Evolutionary conservation across 2,888 invertebrate genomes (phyloP).

Genomic region (Dugesia japonica): DNA sequence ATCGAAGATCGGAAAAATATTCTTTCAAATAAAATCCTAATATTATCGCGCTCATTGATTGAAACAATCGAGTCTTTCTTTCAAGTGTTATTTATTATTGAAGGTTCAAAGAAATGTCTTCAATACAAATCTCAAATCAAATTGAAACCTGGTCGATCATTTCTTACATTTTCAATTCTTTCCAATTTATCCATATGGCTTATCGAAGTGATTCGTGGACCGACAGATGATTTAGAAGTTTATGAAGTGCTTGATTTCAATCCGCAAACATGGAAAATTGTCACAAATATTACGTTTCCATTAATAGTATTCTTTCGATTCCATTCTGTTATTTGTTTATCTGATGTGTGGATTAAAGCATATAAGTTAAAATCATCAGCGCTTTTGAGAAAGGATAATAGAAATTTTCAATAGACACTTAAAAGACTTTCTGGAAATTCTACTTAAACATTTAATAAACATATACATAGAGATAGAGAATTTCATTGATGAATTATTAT

Average conservation of each 20-base stretch:
- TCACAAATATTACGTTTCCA: background rate
- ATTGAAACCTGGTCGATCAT: background rate
- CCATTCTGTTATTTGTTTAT: background rate
- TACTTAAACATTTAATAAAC: too few relatives aligned
- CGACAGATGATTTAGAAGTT: background rate
- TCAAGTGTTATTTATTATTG: background rate
- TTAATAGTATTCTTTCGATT: background rate
- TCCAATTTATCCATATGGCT: background rate
- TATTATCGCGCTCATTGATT: background rate
- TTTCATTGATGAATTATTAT: too few relatives aligned
- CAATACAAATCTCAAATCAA: background rate
- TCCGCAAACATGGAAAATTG: background rate
- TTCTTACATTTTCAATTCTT: background rate
- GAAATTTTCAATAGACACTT: too few relatives aligned
- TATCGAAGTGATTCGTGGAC: background rate
- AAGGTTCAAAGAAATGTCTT: background rate
- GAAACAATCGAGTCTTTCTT: background rate
- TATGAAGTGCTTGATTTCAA: background rate
- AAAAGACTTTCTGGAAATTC: too few relatives aligned
- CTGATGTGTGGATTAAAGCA: conserved; percentile 2
- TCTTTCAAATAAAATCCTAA: background rate
- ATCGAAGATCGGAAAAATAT: background rate
- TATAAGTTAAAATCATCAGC: background rate
- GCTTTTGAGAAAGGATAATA: too few relatives aligned
- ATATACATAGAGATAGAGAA: too few relatives aligned